Base-by-base conservation (phyloP, 2,113 vertebrate species). In the Pipra filicauda region DNA sequence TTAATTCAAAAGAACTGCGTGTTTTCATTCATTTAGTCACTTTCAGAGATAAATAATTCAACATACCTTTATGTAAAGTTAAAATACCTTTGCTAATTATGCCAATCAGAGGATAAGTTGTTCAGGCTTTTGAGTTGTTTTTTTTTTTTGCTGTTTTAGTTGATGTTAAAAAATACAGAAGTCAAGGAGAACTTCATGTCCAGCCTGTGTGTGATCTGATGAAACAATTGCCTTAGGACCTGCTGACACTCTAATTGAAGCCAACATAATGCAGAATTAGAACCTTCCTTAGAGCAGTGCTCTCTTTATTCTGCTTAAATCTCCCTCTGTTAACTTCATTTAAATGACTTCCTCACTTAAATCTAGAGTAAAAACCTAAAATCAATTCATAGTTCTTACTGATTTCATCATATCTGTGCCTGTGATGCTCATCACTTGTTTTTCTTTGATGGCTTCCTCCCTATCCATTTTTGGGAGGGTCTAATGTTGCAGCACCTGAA, bases 211-310 rank as follows among this genome's bases (percentile, higher is more conserved):
- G 55, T 57, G 78, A 80, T 62, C 78, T 93, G 88, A 86, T 90
- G 85, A 83, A 94, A 91, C 69, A 86, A 91, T 81, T 96, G 91
- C 72, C 73, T 90, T 31, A 88, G 88, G 88, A 94, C 83, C 72
- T 77, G 44, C 88, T 86, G 80, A 35, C 74, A 24, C 71, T 92
- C 31, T 85, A 88, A 72, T 62, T 95, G 91, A 74, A 91, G 71
- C 81, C 79, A 62, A 79, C 33, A 57, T 74, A 94, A 91, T 72
- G 55, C 51, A 59, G 69, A 83, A 93, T 64, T 44, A 72, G 69
- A 80, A 13, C 48, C 39, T 80, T 30, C 35, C 16, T 88, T 59
- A 61, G 12, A 88, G 37, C 43, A 59, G 12, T 4, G 3, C 20
- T 80, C 43, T 79, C n/a, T 79, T 49, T 52, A 30, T 65, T 92